These are phyloP conservation scores for Manduca sexta DNA, from an alignment of 1,140 invertebrate species.

Conservation along the genomic window DNA sequence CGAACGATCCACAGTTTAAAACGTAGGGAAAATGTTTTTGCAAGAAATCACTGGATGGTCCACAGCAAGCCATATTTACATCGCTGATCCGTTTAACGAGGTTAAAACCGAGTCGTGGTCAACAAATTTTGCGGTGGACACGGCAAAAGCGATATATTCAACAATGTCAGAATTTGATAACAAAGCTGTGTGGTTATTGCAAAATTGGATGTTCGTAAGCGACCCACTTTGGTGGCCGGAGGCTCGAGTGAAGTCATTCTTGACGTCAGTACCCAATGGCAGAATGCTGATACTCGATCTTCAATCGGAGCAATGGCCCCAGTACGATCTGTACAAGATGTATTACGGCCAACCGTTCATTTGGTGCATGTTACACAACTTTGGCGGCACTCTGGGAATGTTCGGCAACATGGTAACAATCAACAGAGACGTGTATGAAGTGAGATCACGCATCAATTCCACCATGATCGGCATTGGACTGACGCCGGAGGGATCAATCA, in stretches of 20 bases:
- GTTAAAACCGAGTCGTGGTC: slow-evolving; percentile 76
- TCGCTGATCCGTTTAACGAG: slow-evolving; percentile 95
- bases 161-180: slow-evolving; percentile 82
- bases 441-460: slow-evolving; percentile 76
- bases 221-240: slow-evolving; percentile 80
- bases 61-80: slow-evolving; percentile 90
- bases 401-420: slow-evolving; percentile 86
- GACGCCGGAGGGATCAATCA: slow-evolving; percentile 92
- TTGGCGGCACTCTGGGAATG: slow-evolving; percentile 92
- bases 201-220: slow-evolving; percentile 91
- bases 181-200: slow-evolving; percentile 88
- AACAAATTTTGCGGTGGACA: slow-evolving; percentile 73
- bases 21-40: slow-evolving; percentile 82
- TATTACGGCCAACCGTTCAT: slow-evolving; percentile 96
- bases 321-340: slow-evolving; percentile 82
- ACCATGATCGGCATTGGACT: slow-evolving; percentile 91
- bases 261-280: slow-evolving; percentile 86
- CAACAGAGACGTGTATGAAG: slow-evolving; percentile 80
- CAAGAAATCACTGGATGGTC: slow-evolving; percentile 79
- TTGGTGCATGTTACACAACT: slow-evolving; percentile 98
- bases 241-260: slow-evolving; percentile 78
- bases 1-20: slow-evolving; percentile 84
- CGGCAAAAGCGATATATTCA: slow-evolving; percentile 80
- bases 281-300: slow-evolving; percentile 90
- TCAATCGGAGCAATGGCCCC: slow-evolving; percentile 87